Percentiles rank a stretch among this genome's conserved stretches.
Evolutionary conservation across 1,140 invertebrate genomes (phyloP).

Genomic region (Akabosia matsudoensis): DNA sequence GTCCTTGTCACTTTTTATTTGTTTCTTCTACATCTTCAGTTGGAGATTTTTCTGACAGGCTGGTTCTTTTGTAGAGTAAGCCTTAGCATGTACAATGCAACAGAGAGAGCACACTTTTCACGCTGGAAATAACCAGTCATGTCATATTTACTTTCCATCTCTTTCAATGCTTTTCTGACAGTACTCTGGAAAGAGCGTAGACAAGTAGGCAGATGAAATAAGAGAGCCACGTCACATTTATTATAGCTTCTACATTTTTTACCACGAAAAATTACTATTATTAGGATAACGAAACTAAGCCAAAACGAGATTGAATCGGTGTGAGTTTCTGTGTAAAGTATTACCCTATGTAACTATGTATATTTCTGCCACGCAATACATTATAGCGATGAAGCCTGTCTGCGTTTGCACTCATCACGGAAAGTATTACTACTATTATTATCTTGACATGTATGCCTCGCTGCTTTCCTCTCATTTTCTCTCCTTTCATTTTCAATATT

Average conservation of each 20-base stretch:
- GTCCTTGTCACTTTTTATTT: background rate
- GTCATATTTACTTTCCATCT: background rate
- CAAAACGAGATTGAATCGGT: background rate
- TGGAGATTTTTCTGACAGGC: background rate
- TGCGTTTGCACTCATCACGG: background rate
- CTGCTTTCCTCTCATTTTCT: background rate
- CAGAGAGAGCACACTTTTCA: background rate
- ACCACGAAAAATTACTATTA: background rate
- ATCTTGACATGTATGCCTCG: background rate
- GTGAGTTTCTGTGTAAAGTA: background rate
- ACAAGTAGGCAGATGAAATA: background rate
- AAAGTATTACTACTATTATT: background rate
- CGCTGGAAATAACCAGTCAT: background rate
- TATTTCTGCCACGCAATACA: background rate
- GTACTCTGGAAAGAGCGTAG: background rate
- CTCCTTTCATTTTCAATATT: constrained; percentile 22
- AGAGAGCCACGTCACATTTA: background rate
- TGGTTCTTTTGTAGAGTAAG: background rate
- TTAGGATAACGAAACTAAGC: background rate
- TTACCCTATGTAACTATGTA: background rate
- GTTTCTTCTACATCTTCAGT: background rate
- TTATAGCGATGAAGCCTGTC: background rate
- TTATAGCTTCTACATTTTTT: background rate
- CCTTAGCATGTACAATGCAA: background rate
- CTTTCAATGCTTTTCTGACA: background rate